Percentiles rank a stretch among this genome's conserved stretches.
Evolutionary conservation across 2,113 vertebrate genomes (phyloP).

Genomic region (Neoarius graeffei): DNA sequence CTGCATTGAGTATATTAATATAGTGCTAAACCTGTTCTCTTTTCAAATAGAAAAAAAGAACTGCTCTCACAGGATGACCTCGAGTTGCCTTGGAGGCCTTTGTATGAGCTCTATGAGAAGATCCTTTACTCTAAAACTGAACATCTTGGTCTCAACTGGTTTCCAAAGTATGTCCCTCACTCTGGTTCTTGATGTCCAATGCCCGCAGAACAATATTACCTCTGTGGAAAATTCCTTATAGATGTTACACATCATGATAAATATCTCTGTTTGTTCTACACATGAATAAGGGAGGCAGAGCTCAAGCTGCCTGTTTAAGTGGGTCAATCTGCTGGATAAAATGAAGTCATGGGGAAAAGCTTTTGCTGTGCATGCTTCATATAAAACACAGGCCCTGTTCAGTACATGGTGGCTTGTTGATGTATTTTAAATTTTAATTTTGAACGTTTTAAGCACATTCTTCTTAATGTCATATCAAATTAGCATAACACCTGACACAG

Average conservation of each 20-base stretch:
- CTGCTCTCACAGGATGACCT: constrained; percentile 92
- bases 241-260: constrained; percentile 18
- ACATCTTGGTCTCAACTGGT: constrained; percentile 95
- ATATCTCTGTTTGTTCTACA: constrained; percentile 28
- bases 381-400: constrained; percentile 11
- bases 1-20: neutral
- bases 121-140: constrained; percentile 94
- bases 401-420: constrained; percentile 22
- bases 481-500: constrained; percentile 4
- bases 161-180: constrained; percentile 85
- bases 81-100: constrained; percentile 91
- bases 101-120: constrained; percentile 89
- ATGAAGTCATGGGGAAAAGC: constrained; percentile 17
- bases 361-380: constrained; percentile 34
- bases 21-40: neutral
- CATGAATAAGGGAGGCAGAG: neutral
- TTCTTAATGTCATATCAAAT: constrained; percentile 22
- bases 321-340: constrained; percentile 11
- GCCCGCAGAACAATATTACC: neutral
- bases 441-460: constrained; percentile 1
- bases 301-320: constrained; percentile 19
- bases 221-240: neutral
- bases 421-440: neutral
- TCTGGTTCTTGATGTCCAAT: neutral
- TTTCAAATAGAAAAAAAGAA: constrained; percentile 81